These are phyloP conservation scores for Phoxinus phoxinus DNA, from an alignment of 2,113 vertebrate species.

Conservation along the genomic window DNA sequence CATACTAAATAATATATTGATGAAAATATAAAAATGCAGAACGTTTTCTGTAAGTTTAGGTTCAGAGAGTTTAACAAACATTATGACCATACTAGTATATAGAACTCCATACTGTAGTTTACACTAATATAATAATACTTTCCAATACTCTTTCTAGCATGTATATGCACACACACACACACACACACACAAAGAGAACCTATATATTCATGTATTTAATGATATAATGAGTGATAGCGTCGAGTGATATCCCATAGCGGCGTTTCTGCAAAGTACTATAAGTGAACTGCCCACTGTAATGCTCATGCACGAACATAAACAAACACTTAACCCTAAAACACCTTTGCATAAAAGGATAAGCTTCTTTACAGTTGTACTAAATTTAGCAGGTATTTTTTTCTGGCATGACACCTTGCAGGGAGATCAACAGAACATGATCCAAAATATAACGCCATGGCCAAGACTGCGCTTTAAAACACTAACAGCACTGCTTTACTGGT, in stretches of 20 bases:
- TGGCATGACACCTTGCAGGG: not conserved
- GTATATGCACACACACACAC: not conserved
- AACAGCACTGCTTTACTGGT: not conserved
- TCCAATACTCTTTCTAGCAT: not conserved
- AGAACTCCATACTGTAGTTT: too few species aligned
- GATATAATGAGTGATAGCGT: not conserved
- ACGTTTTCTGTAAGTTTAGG: too few species aligned
- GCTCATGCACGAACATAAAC: not conserved
- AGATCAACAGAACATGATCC: constrained; percentile 14
- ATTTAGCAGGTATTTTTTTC: constrained; percentile 17
- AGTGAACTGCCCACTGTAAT: not conserved
- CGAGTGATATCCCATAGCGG: too few species aligned
- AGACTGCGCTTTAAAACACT: not conserved
- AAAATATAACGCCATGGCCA: not conserved
- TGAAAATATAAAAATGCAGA: too few species aligned
- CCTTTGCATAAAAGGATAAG: constrained; percentile 22
- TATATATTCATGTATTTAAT: not conserved
- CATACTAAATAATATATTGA: too few species aligned
- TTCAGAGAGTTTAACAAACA: too few species aligned
- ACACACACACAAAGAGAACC: not conserved
- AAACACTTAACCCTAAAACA: constrained; percentile 5
- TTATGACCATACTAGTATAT: too few species aligned
- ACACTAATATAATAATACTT: not conserved
- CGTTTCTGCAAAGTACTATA: not conserved
- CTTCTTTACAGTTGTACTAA: constrained; percentile 19